phyloP scores from a whole-genome alignment of 2,888 invertebrate genomes.

The Drosophila bunnanda region DNA sequence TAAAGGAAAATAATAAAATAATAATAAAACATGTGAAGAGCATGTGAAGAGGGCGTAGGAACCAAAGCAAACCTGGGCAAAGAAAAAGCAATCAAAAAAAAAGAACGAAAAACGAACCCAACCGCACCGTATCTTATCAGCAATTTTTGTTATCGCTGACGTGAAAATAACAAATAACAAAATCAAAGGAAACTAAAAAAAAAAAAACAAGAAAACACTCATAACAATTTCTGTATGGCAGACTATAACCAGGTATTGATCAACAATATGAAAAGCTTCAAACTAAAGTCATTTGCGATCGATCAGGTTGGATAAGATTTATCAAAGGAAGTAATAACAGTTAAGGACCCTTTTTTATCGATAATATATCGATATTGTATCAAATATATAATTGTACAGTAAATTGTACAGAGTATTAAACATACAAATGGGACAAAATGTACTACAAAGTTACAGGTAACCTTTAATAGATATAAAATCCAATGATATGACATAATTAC shows the following conservation, averaged over 20 bases:
- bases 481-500: too few relatives aligned
- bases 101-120: slow-evolving; percentile 46
- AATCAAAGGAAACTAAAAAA: slow-evolving; percentile 37
- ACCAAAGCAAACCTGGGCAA: slow-evolving; percentile 23
- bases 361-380: not conserved
- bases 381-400: not conserved
- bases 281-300: slow-evolving; percentile 11
- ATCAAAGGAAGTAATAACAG: not conserved
- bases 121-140: slow-evolving; percentile 66
- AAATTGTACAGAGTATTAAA: too few relatives aligned
- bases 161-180: slow-evolving; percentile 49
- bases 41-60: slow-evolving; percentile 11
- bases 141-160: slow-evolving; percentile 69
- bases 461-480: too few relatives aligned
- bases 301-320: slow-evolving; percentile 2
- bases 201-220: slow-evolving; percentile 46
- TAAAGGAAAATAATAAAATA: slow-evolving; percentile 30
- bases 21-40: slow-evolving; percentile 35
- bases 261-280: slow-evolving; percentile 6
- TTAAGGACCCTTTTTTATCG: not conserved
- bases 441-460: too few relatives aligned
- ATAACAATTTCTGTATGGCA: slow-evolving; percentile 31
- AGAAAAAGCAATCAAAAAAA: slow-evolving; percentile 26
- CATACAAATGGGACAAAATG: too few relatives aligned
- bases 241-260: slow-evolving; percentile 13